phyloP scores from a whole-genome alignment of 2,888 invertebrate genomes.

The Apodemia hepburni region DNA sequence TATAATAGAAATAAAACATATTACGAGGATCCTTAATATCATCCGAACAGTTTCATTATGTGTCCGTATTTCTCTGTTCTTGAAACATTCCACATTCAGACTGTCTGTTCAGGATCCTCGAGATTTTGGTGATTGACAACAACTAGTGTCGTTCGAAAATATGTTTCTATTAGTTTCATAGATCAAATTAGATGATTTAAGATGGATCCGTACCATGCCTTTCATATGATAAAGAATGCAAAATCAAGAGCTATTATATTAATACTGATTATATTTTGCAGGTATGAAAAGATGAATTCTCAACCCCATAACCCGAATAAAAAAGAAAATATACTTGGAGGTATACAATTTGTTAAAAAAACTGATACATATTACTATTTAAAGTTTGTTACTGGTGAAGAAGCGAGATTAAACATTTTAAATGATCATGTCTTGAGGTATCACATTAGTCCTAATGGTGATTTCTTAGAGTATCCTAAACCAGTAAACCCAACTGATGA shows the following conservation, averaged over 20 bases:
- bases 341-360: constrained; percentile 48
- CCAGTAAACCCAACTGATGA: constrained; percentile 52
- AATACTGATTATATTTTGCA: not conserved
- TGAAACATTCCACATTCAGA: too few relatives aligned
- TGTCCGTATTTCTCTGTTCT: too few relatives aligned
- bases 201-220: too few relatives aligned
- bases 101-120: too few relatives aligned
- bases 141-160: too few relatives aligned
- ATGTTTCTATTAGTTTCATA: too few relatives aligned
- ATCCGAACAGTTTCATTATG: too few relatives aligned
- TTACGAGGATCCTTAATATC: too few relatives aligned
- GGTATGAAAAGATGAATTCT: not conserved
- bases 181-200: too few relatives aligned
- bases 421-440: constrained; percentile 64
- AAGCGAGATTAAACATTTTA: constrained; percentile 51
- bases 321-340: constrained; percentile 34
- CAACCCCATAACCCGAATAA: constrained; percentile 7
- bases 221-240: too few relatives aligned
- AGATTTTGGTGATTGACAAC: too few relatives aligned
- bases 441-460: constrained; percentile 58
- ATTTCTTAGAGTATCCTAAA: constrained; percentile 56
- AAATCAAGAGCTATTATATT: not conserved
- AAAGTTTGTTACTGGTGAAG: constrained; percentile 50
- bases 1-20: too few relatives aligned
- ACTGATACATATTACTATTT: constrained; percentile 45